Evolutionary conservation across 1,140 invertebrate species (phyloP), one percentile per base, ranked within the genome.

Genomic region (Drosophila repleta): DNA sequence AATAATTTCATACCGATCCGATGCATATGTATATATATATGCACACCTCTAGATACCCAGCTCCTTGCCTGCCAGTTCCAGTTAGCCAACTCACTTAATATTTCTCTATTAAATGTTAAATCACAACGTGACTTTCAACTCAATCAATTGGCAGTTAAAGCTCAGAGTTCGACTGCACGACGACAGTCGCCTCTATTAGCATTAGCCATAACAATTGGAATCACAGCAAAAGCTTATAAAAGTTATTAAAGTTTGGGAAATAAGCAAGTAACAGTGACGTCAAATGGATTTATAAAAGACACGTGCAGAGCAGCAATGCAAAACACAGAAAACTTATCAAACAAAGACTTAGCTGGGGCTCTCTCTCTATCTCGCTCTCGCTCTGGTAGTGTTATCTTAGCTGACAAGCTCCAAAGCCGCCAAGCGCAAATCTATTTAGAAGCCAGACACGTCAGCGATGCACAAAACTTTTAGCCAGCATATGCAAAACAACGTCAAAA

Each of bases 401-500:
- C 43, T 69, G 58, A 63, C 65, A 69, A 74, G 21, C 63, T 58
- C 55, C 62, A 72, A 60, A 66, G 48, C 68, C 55, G 48, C 58
- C 41, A 35, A 29, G 57, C 41, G 26, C 29, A 74, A 64, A 74
- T 74, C 72, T 74, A 60, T 71, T 74, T 74, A 63, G 49, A 65
- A 48, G 65, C 29, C 49, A 67, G 56, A 49, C 65, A 74, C 71
- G 66, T 74, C 62, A 67, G 41, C 57, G 64, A 46, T 64, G 57
- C 51, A 60, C 55, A 58, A 74, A 77, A 74, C 55, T 70, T 76
- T 69, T 49, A 56, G 70, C 49, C 41, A 74, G 63, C 74, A 76
- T 74, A 76, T 76, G 70, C 70, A 69, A 74, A 77, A 77, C 56
- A 61, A 74, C 65, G 64, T 70, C 65, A 74, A 74, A 77, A 77